Evolutionary conservation across 2,888 invertebrate genomes (phyloP), one percentile per base, ranked within the genome.

Genomic region (Heliconius charithonia): DNA sequence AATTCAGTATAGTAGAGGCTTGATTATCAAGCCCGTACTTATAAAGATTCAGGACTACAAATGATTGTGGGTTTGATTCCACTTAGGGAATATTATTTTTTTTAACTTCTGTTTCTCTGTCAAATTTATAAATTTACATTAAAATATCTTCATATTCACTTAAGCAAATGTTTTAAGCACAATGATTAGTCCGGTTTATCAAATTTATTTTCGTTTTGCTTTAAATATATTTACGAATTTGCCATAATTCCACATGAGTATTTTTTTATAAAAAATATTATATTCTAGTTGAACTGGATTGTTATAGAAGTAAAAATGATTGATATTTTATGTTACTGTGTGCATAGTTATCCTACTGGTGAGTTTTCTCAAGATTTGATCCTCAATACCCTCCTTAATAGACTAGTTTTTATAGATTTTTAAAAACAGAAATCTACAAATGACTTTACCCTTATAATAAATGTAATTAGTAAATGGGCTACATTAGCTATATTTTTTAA

Each of bases 371-470:
- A 32, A 73, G 51, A 70, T 51, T 27, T 27, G 16, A 51, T 51
- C 51, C 27, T 70, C 2, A 51, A 32, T 27, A 51, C 51, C 72
- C 63, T 41, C 6, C 37, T 27, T 65, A 74, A 62, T 63, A 63
- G 27, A 32, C 62, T 74, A 65, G 41, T 27, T 74, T 74, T 63
- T 65, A 74, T 65, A 65, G 19, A 65, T 45, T 59, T 56, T 56
- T 22, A 74, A 45, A 12, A 41, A 74, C 6, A 25, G 10, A 74
- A 37, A 62, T 62, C 73, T 65, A 59, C n/a, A 32, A 56, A 56
- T 72, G 22, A 6, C 27, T 56, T 59, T 29, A 32, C 12, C 56
- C 56, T 71, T 71, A 22, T 71, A 45, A 71, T 56, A 51, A 59
- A 56, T 32, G 29, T 71, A 56, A 56, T 32, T 71, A 56, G 71